Evolutionary conservation across 2,888 invertebrate species (phyloP), one percentile per base, ranked within the genome.

Genomic region (Ariolimax columbianus): DNA sequence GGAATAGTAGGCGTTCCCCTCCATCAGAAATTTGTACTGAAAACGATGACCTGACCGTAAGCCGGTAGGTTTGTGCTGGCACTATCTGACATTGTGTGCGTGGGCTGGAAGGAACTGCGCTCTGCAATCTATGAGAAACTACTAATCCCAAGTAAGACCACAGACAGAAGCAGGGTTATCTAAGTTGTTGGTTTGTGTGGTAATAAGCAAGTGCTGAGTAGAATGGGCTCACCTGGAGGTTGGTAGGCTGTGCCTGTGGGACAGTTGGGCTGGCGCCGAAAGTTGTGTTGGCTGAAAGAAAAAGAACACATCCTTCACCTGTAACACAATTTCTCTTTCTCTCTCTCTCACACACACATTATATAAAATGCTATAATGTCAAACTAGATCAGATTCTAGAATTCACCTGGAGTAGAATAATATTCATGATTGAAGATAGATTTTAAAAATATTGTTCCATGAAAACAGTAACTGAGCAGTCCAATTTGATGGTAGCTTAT

Each of bases 211-310:
- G 73, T 38, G 73, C 11, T 40, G 43, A 40, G 77, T 17, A 40
- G 3, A 36, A 19, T 1, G 30, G 3, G 87, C 89, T 82, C 84
- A 91, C 91, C 90, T 90, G 30, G 90, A 86, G 47, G 88, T 89
- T 11, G 91, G 91, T 55, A 91, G 82, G 84, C 91, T 91, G 80
- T 90, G 87, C 82, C 91, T 87, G 82, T 91, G 89, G 40, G 84
- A 59, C 36, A 83, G 73, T 33, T 80, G 85, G 33, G 82, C 78
- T 4, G 82, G 86, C 55, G 82, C 55, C 26, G 78, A 73, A 23
- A 79, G 80, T 30, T 83, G 84, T 23, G 33, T 77, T 14, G 83
- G 51, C 75, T 80, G 78, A n/a, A 79, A 72, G 66, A 75, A 17
- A 40, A n/a, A n/a, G n/a, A n/a, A n/a, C n/a, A n/a, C n/a, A n/a